These are phyloP conservation scores for Phymatocera aterrima DNA, from an alignment of 2,888 invertebrate species.

Conservation along the genomic window DNA sequence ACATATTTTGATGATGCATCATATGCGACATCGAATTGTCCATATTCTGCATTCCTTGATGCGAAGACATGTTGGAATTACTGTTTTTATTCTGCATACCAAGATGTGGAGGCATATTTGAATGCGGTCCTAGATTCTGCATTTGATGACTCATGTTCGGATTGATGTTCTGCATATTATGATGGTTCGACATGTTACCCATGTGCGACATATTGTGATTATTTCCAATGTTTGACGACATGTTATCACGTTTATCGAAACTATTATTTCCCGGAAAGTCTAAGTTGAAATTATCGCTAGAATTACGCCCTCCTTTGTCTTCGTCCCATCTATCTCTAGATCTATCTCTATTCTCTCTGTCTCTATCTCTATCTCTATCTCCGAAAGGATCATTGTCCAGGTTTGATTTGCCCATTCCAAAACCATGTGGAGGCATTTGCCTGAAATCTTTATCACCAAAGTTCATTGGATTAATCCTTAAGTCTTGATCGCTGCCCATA, in stretches of 20 bases:
- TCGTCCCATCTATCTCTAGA: slow-evolving; percentile 68
- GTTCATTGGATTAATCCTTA: slow-evolving; percentile 55
- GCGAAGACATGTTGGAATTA: slow-evolving; percentile 48
- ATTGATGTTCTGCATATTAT: slow-evolving; percentile 69
- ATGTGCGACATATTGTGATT: slow-evolving; percentile 54
- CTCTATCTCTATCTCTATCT: slow-evolving; percentile 52
- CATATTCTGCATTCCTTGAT: slow-evolving; percentile 52
- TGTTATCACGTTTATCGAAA: slow-evolving; percentile 65
- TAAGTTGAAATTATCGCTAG: slow-evolving; percentile 54
- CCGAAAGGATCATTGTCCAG: slow-evolving; percentile 49
- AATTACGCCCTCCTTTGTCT: slow-evolving; percentile 58
- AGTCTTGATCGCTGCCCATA: slow-evolving; percentile 60
- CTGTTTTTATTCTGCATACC: slow-evolving; percentile 58
- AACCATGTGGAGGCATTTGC: slow-evolving; percentile 51
- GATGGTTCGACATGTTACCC: slow-evolving; percentile 60
- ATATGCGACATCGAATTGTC: slow-evolving; percentile 61
- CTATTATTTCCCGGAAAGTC: slow-evolving; percentile 56
- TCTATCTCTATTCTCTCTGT: slow-evolving; percentile 55
- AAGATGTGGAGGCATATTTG: slow-evolving; percentile 61
- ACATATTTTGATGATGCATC: slow-evolving; percentile 65
- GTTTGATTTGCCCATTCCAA: slow-evolving; percentile 51
- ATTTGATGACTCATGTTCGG: slow-evolving; percentile 66
- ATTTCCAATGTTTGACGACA: slow-evolving; percentile 57
- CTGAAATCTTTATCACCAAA: slow-evolving; percentile 67
- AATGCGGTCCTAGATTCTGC: slow-evolving; percentile 60